Percentiles rank a stretch among this genome's conserved stretches.
Conservation (phyloP, 2,797 vertebrate genomes). For the Platalea minor region DNA sequence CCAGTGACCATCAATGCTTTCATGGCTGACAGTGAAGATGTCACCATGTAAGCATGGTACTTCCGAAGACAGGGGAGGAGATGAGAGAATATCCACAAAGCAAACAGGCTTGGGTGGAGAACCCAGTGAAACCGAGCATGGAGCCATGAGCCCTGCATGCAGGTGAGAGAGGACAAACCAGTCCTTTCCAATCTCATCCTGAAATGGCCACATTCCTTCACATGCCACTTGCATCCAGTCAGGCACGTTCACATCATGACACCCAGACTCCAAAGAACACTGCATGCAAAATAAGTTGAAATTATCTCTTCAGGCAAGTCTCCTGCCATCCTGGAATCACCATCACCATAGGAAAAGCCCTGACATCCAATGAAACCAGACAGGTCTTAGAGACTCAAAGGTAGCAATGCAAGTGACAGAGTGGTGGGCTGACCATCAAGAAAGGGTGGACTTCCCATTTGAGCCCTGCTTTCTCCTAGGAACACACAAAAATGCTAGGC, state of each 20-base stretch:
- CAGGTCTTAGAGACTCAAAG: neutral
- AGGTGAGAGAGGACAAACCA: neutral
- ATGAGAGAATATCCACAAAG: neutral
- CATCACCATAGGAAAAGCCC: neutral
- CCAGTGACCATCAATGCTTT: neutral
- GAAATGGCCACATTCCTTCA: conserved; percentile 10
- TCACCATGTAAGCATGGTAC: neutral
- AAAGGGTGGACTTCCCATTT: neutral
- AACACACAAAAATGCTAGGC: neutral
- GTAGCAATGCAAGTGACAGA: neutral
- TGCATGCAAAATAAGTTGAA: conserved; percentile 55
- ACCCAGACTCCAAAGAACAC: neutral
- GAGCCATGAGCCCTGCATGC: conserved; percentile 41
- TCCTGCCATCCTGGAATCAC: neutral
- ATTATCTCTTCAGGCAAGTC: neutral
- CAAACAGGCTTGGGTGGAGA: neutral
- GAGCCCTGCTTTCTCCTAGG: neutral
- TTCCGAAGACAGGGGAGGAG: neutral
- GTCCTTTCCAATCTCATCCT: neutral
- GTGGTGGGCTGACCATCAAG: conserved; percentile 7
- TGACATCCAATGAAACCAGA: neutral
- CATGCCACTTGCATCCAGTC: conserved; percentile 38
- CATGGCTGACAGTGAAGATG: neutral
- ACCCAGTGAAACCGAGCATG: neutral
- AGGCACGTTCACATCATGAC: neutral